Conservation (phyloP, 2,888 invertebrate species). For the Phrixothrix hirtus region DNA sequence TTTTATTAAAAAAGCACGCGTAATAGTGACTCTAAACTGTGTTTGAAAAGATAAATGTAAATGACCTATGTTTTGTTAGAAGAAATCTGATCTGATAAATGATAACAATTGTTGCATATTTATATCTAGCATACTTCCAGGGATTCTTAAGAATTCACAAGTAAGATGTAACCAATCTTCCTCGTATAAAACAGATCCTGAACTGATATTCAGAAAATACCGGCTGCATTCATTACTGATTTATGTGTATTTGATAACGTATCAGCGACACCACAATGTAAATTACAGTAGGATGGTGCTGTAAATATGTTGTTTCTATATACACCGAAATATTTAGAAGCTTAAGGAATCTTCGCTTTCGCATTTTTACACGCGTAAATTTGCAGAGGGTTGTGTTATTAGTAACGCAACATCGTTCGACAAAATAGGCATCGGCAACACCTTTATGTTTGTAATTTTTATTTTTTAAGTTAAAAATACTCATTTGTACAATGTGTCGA, state of each 20-base stretch:
- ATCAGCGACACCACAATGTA: slow-evolving; percentile 56
- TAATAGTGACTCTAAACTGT: too few relatives aligned
- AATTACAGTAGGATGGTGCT: slow-evolving; percentile 53
- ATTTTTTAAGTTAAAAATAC: too few relatives aligned
- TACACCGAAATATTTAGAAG: slow-evolving; percentile 30
- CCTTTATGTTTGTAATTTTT: slow-evolving; percentile 15
- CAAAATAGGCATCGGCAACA: slow-evolving; percentile 37
- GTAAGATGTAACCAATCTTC: slow-evolving; percentile 50
- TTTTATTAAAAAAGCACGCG: too few relatives aligned
- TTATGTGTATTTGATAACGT: slow-evolving; percentile 54
- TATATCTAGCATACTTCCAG: slow-evolving; percentile 36
- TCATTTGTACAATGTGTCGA: too few relatives aligned
- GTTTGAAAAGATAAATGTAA: too few relatives aligned
- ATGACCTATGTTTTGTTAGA: too few relatives aligned
- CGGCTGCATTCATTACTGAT: slow-evolving; percentile 50
- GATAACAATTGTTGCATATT: slow-evolving; percentile 48
- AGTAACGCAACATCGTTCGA: slow-evolving; percentile 41
- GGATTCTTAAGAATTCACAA: slow-evolving; percentile 42
- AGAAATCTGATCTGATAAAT: slow-evolving; percentile 3
- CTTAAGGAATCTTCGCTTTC: slow-evolving; percentile 27
- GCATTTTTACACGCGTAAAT: slow-evolving; percentile 41
- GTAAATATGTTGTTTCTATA: slow-evolving; percentile 51
- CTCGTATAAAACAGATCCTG: slow-evolving; percentile 44
- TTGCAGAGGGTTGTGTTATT: slow-evolving; percentile 43
- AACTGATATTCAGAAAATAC: slow-evolving; percentile 43